A percentile compares a stretch with the other conserved stretches of the same genome.
Conservation (phyloP, 1,140 invertebrate species). For the Cydia splendana region DNA sequence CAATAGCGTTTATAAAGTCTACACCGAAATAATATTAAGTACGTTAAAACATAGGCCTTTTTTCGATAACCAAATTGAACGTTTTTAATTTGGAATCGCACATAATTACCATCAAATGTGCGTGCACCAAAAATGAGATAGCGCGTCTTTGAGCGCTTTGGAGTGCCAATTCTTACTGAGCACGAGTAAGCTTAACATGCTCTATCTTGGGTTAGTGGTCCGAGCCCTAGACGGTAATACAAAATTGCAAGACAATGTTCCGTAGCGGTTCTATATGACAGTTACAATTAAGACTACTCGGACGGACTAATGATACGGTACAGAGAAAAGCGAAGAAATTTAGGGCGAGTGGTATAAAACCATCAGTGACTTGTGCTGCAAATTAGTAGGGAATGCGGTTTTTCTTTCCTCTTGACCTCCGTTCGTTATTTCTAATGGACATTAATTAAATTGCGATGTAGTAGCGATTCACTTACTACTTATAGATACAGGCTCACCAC, state of each 20-base stretch:
- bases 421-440: background rate
- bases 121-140: too few species aligned
- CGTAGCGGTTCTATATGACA: slow-evolving; percentile 4
- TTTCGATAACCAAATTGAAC: too few species aligned
- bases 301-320: slow-evolving; percentile 7
- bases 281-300: slow-evolving; percentile 4
- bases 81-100: too few species aligned
- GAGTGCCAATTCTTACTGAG: background rate
- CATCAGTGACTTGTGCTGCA: background rate
- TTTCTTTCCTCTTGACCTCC: background rate
- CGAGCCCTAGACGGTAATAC: slow-evolving; percentile 17
- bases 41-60: too few species aligned
- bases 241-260: slow-evolving; percentile 32
- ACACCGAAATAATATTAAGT: too few species aligned
- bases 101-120: too few species aligned
- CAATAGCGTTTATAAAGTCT: too few species aligned
- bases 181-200: background rate
- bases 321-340: slow-evolving; percentile 2
- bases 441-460: slow-evolving; percentile 6
- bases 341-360: slow-evolving; percentile 9
- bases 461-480: background rate
- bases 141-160: too few species aligned
- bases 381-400: slow-evolving; percentile 10
- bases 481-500: background rate
- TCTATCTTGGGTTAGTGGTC: background rate